phyloP scores from a whole-genome alignment of 1,140 invertebrate species.

The Littorina saxatilis region DNA sequence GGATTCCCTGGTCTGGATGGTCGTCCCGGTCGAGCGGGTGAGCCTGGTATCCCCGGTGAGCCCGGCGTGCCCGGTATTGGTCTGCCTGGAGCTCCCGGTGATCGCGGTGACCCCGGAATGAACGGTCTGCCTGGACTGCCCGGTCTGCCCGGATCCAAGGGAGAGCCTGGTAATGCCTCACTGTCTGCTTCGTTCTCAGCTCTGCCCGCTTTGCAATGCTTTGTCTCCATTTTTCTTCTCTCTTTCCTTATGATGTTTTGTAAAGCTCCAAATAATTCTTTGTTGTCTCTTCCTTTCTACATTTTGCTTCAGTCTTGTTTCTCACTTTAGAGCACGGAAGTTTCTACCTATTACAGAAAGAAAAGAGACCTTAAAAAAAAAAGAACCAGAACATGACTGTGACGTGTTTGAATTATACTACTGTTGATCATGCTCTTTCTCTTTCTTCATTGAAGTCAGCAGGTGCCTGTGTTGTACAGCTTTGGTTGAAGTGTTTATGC shows the following conservation, averaged over 20 bases:
- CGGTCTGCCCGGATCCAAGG: constrained; percentile 75
- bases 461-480: no score
- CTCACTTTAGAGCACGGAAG: no score
- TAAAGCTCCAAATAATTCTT: neutral
- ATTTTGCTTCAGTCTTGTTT: no score
- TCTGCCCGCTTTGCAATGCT: neutral
- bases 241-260: neutral
- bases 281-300: no score
- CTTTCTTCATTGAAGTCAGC: no score
- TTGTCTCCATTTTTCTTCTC: neutral
- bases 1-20: constrained; percentile 50
- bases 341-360: no score
- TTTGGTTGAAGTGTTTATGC: no score
- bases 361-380: no score
- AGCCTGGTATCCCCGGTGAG: constrained; percentile 49
- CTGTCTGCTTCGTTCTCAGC: neutral
- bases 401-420: no score
- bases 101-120: constrained; percentile 57
- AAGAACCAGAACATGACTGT: no score
- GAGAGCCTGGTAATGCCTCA: constrained; percentile 44
- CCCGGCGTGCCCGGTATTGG: constrained; percentile 60
- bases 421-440: no score
- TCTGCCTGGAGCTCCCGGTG: constrained; percentile 51
- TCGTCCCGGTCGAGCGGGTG: constrained; percentile 45
- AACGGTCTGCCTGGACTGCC: constrained; percentile 54